Evolutionary conservation across 2,113 vertebrate species (phyloP), one percentile per base, ranked within the genome.

Genomic region (Sorex araneus): DNA sequence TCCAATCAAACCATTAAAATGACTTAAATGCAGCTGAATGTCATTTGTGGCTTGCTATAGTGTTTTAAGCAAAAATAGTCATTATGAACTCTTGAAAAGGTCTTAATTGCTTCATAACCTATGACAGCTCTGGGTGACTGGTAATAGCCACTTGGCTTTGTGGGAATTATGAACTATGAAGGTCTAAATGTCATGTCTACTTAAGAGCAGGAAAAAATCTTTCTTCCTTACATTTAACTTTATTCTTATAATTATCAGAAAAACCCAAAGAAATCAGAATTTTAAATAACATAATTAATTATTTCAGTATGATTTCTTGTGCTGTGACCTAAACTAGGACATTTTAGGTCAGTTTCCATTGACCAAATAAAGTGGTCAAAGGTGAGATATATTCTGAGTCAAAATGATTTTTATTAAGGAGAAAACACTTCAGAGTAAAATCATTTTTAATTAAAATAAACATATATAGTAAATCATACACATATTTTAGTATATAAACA

Each of bases 41-140:
- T 18, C 87, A 97, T 93, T 96, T 97, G 95, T 94, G 94, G 78
- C 71, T 94, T 95, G 93, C 89, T 89, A 80, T 89, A 96, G 60
- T 95, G 85, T 94, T 94, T 96, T 96, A 81, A 96, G 96, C 87
- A 70, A 96, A 54, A 93, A 93, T 82, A 92, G 71, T 77, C 83
- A 91, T 81, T 79, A 92, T 32, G 94, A 81, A 87, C 93, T 96
- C 94, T 96, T 92, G 32, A 89, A 95, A 96, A 96, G 54, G 32
- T 8, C 15, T 32, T 94, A 91, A 94, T 93, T 95, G 71, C 89
- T 96, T 11, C 92, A 45, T 11, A 50, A 96, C 79, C 95, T 95
- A 75, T 94, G 92, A 95, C 88, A 95, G 63, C 81, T 63, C 69
- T 67, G 77, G 91, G 82, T 92, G 94, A 93, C 74, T 94, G 32